A percentile compares a stretch with the other conserved stretches of the same genome.
Conservation (phyloP, 1,140 invertebrate species). For the Caenorhabditis tropicalis region DNA sequence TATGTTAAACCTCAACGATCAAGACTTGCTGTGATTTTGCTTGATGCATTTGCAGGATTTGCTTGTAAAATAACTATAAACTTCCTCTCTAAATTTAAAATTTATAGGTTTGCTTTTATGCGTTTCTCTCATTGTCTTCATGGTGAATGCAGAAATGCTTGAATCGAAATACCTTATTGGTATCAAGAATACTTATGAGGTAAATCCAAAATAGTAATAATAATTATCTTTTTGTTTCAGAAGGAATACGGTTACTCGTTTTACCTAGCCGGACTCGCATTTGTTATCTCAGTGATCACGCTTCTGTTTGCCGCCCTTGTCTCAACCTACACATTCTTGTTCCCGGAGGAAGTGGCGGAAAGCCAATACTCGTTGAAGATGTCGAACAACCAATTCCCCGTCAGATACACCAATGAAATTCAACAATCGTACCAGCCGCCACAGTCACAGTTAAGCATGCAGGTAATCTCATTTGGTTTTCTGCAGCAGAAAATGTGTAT, state of each 20-base stretch:
- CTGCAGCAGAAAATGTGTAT: no score
- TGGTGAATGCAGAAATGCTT: constrained; percentile 71
- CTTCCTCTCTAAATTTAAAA: background rate
- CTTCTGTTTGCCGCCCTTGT: constrained; percentile 61
- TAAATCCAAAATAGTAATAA: background rate
- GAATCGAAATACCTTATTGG: constrained; percentile 70
- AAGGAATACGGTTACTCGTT: constrained; percentile 71
- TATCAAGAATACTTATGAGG: constrained; percentile 66
- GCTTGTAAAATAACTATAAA: constrained; percentile 35
- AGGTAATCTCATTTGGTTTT: background rate
- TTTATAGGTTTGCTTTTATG: constrained; percentile 63
- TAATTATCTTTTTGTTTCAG: constrained; percentile 54
- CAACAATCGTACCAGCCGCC: background rate
- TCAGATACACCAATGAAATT: background rate
- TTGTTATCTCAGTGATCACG: constrained; percentile 62
- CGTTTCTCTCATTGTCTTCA: constrained; percentile 66
- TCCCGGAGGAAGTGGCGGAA: constrained; percentile 44
- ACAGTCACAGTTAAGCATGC: constrained; percentile 13
- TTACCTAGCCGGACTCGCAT: constrained; percentile 65
- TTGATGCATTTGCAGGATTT: constrained; percentile 62
- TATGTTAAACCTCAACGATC: constrained; percentile 57
- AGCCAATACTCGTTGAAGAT: constrained; percentile 34
- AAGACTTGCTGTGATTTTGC: constrained; percentile 60
- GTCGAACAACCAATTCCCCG: background rate
- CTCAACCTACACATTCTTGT: constrained; percentile 64